Evolutionary conservation across 2,888 invertebrate genomes (phyloP).

Genomic region (Plagodis pulveraria): DNA sequence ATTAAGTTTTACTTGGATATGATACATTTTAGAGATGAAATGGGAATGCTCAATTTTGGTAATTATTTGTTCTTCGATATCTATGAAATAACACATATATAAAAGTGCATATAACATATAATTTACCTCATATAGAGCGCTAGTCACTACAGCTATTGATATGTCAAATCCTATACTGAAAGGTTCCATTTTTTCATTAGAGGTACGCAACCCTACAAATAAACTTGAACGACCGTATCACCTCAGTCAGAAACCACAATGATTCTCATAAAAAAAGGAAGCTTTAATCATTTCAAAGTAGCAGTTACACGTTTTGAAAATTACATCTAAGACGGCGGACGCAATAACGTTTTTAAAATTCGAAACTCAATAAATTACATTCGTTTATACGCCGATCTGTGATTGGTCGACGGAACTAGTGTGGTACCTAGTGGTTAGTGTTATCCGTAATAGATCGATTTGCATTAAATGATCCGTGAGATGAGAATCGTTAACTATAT

Average conservation of each 20-base stretch:
- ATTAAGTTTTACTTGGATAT: no score
- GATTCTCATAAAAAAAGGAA: constrained; percentile 53
- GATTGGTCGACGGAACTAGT: constrained; percentile 58
- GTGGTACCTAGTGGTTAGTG: constrained; percentile 60
- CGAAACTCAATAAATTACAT: constrained; percentile 76
- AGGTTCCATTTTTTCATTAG: no score
- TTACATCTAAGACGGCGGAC: constrained; percentile 72
- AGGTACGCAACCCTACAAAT: no score
- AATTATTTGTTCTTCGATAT: no score
- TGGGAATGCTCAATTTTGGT: no score
- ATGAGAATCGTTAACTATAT: constrained; percentile 74
- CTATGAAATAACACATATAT: no score
- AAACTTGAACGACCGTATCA: constrained; percentile 44
- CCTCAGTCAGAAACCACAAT: constrained; percentile 37
- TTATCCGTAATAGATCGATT: constrained; percentile 78
- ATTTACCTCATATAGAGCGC: no score
- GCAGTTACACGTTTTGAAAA: constrained; percentile 66
- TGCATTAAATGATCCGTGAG: constrained; percentile 80
- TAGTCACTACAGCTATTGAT: no score
- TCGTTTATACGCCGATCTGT: constrained; percentile 62
- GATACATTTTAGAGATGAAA: no score
- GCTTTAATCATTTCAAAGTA: constrained; percentile 59
- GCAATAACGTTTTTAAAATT: constrained; percentile 72
- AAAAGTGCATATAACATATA: no score
- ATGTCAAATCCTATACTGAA: no score